Percentiles rank a stretch among this genome's conserved stretches.
Conservation (phyloP, 2,888 invertebrate species). For the Agrilus biguttatus region DNA sequence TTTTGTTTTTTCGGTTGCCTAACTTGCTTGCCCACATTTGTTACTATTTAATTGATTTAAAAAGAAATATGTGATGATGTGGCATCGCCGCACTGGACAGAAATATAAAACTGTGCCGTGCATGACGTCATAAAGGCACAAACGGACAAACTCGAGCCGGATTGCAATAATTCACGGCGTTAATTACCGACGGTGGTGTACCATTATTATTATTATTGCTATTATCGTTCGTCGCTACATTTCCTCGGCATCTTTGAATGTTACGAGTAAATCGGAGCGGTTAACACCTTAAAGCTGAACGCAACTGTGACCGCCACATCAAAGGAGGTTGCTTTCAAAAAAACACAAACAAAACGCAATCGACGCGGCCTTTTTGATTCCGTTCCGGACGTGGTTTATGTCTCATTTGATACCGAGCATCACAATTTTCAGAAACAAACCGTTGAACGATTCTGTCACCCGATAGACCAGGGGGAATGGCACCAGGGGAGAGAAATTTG, state of each 20-base stretch:
- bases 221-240: conserved; percentile 17
- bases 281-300: conserved; percentile 27
- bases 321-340: conserved; percentile 24
- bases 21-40: too few species aligned
- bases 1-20: too few species aligned
- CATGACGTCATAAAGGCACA: neutral
- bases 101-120: too few species aligned
- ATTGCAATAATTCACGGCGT: conserved; percentile 8
- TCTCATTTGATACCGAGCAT: conserved; percentile 20
- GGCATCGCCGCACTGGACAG: too few species aligned
- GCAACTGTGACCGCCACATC: conserved; percentile 29
- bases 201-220: too few species aligned
- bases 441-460: too few species aligned
- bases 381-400: conserved; percentile 23
- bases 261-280: conserved; percentile 14
- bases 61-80: too few species aligned
- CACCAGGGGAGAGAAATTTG: too few species aligned
- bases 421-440: conserved; percentile 11
- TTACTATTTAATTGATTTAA: too few species aligned
- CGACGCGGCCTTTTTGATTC: conserved; percentile 24
- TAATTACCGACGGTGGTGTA: conserved; percentile 1
- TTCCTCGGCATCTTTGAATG: conserved; percentile 21
- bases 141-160: conserved; percentile 5
- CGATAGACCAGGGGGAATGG: too few species aligned
- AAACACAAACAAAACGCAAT: conserved; percentile 27